Conservation (phyloP, 2,797 vertebrate genomes). For the Cetoscarus ocellatus region DNA sequence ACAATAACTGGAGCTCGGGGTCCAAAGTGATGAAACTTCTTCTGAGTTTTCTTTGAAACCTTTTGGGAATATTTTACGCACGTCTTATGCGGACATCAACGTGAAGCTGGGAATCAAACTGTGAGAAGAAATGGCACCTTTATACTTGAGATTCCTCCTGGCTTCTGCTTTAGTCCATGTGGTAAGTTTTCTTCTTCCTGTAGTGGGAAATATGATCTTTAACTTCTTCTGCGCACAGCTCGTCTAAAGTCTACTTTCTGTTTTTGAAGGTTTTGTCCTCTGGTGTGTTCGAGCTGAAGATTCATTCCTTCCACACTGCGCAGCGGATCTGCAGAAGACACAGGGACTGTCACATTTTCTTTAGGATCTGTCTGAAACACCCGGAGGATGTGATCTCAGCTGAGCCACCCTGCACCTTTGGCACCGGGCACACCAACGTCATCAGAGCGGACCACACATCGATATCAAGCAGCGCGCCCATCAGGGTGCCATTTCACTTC, state of each 20-base stretch:
- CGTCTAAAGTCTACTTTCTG: background rate
- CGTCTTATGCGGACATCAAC: constrained; percentile 52
- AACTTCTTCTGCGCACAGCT: background rate
- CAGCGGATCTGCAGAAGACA: constrained; percentile 77
- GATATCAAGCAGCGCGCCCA: constrained; percentile 81
- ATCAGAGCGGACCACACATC: constrained; percentile 83
- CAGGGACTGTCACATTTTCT: constrained; percentile 89
- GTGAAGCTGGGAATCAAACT: constrained; percentile 17
- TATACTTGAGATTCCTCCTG: constrained; percentile 72
- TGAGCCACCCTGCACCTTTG: constrained; percentile 88
- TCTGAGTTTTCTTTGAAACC: constrained; percentile 16
- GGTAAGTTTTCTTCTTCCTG: constrained; percentile 72
- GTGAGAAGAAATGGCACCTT: constrained; percentile 69
- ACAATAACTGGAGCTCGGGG: background rate
- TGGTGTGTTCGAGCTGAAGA: constrained; percentile 91
- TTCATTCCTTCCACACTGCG: constrained; percentile 87
- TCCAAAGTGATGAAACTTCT: constrained; percentile 33
- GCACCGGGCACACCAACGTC: constrained; percentile 86
- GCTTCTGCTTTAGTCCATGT: constrained; percentile 68
- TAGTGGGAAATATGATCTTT: too few relatives aligned
- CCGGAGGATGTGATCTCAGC: constrained; percentile 87
- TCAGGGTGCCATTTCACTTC: constrained; percentile 89
- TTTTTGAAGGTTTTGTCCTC: constrained; percentile 82
- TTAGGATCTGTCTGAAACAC: constrained; percentile 90
- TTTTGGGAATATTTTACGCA: constrained; percentile 42